Base-by-base conservation (phyloP, 2,113 vertebrate species). In the Lanius ludovicianus region DNA sequence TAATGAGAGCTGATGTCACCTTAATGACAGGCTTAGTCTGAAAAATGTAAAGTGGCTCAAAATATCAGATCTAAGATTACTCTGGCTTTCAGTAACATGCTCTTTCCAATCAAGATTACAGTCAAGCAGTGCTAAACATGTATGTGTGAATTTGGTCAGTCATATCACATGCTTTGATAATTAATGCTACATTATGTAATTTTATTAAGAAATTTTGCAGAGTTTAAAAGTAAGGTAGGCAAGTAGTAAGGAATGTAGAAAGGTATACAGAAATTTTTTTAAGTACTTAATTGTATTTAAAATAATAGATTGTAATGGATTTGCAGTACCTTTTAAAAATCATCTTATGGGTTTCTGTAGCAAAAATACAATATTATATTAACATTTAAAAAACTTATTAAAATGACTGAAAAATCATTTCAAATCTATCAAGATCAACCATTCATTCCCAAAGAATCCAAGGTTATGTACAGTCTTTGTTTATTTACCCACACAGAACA, bases 31-130 rank as follows among this genome's bases (percentile, higher is more conserved):
- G 11, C 13, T 47, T 83, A 53, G 57, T 44, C 55, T 92, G 73
- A 95, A 94, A 96, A 94, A 82, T 95, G 28, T 73, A 80, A 79
- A 44, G 52, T 53, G 49, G 9, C 22, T 94, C 22, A 78, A 89
- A 94, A 49, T 91, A 95, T 78, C 67, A 85, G 63, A 80, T 49
- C 15, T 84, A 87, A 92, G 35, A 94, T 88, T 85, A 84, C 37
- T 71, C 16, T 35, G 44, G 25, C 28, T 95, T 91, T 91, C 74
- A 78, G 44, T 69, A 76, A 73, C 16, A 35, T 42, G n/a, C 16
- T 59, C 41, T 82, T 91, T 81, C 35, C 62, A 82, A 85, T 70
- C 78, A 94, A 84, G 44, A 60, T 71, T 60, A 39, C 17, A 87
- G 27, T 47, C 50, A 89, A 89, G 52, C 52, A 78, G 25, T 68